Percentiles rank a stretch among this genome's conserved stretches.
phyloP scores from a whole-genome alignment of 2,113 vertebrate genomes.

The Lepisosteus oculatus region DNA sequence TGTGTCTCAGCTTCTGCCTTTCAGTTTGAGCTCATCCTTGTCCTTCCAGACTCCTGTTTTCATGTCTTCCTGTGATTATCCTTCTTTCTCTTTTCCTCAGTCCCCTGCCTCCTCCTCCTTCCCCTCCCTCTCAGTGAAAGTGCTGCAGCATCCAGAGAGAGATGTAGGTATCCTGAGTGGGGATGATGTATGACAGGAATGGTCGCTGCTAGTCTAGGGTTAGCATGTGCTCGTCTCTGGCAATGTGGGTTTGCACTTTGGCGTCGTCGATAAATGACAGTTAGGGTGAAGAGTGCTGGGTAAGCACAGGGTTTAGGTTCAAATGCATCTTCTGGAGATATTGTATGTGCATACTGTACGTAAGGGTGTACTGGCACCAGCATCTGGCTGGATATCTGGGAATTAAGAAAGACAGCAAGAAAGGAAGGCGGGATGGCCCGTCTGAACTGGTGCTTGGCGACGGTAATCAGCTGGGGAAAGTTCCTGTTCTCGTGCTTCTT shows the following conservation, averaged over 20 bases:
- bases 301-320: constrained; percentile 22
- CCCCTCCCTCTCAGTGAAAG: constrained; percentile 22
- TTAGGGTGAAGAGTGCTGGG: not conserved
- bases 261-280: not conserved
- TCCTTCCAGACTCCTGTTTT: constrained; percentile 36
- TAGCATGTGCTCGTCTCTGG: constrained; percentile 1
- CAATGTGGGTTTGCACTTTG: not conserved
- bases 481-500: constrained; percentile 74
- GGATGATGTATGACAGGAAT: not conserved
- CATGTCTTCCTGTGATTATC: constrained; percentile 42
- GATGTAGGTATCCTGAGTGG: constrained; percentile 35
- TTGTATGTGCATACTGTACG: constrained; percentile 4
- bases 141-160: constrained; percentile 51
- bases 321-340: constrained; percentile 13
- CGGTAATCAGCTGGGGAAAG: constrained; percentile 74
- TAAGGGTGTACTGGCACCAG: constrained; percentile 1
- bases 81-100: not conserved
- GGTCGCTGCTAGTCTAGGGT: constrained; percentile 2
- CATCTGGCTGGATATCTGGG: constrained; percentile 1
- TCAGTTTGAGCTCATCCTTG: not conserved
- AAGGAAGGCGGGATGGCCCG: constrained; percentile 66
- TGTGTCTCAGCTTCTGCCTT: constrained; percentile 16
- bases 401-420: constrained; percentile 30
- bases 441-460: constrained; percentile 72
- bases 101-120: constrained; percentile 33